Percentiles rank a stretch among this genome's conserved stretches.
Evolutionary conservation across 2,888 invertebrate species (phyloP).

Genomic region (Athalia rosae): DNA sequence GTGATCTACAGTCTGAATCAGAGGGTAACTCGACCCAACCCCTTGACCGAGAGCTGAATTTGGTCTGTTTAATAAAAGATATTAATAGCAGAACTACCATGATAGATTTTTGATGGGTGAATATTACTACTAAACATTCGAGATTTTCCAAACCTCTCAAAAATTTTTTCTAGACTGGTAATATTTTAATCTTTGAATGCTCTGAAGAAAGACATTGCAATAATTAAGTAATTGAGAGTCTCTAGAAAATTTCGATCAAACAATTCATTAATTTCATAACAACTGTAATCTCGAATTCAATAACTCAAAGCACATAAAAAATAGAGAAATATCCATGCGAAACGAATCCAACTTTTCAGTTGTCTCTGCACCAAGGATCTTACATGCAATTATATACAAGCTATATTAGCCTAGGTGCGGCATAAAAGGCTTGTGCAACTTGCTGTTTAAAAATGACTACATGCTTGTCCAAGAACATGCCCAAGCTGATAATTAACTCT

Average conservation of each 20-base stretch:
- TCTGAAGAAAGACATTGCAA: too few relatives aligned
- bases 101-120: not conserved
- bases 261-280: not conserved
- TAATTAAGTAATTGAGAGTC: too few relatives aligned
- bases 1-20: constrained; percentile 75
- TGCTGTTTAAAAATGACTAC: constrained; percentile 19
- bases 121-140: constrained; percentile 5
- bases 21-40: constrained; percentile 85
- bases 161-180: not conserved
- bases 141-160: constrained; percentile 10
- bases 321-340: constrained; percentile 13
- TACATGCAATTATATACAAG: constrained; percentile 36
- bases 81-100: constrained; percentile 29
- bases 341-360: not conserved
- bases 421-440: constrained; percentile 35
- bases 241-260: too few relatives aligned
- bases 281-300: not conserved
- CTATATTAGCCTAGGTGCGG: constrained; percentile 29
- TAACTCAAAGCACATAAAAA: constrained; percentile 9
- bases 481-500: constrained; percentile 7
- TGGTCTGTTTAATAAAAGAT: constrained; percentile 77
- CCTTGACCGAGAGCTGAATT: constrained; percentile 87
- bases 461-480: constrained; percentile 33
- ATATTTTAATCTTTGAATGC: not conserved
- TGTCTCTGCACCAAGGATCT: constrained; percentile 19